A percentile compares a stretch with the other conserved stretches of the same genome.
These are phyloP conservation scores for Mythimna vitellina DNA, from an alignment of 2,888 invertebrate species.

Conservation along the genomic window DNA sequence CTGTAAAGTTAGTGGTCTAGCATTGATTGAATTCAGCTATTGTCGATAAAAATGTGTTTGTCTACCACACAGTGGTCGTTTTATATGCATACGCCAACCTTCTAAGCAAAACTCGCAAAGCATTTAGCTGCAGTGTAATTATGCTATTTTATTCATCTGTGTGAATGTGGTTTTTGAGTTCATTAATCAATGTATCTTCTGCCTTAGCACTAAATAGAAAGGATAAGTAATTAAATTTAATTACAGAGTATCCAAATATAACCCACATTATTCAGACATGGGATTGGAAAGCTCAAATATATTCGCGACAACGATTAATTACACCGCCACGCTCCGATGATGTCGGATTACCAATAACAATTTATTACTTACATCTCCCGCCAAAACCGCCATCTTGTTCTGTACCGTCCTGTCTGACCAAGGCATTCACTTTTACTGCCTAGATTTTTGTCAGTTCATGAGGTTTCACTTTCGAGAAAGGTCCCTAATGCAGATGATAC, in stretches of 20 bases:
- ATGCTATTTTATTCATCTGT: background rate
- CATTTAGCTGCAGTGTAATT: background rate
- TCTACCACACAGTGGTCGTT: background rate
- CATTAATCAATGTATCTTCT: slow-evolving; percentile 48
- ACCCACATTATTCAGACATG: slow-evolving; percentile 38
- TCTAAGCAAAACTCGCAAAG: background rate
- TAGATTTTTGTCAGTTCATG: slow-evolving; percentile 61
- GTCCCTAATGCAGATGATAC: slow-evolving; percentile 52
- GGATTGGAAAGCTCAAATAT: slow-evolving; percentile 61
- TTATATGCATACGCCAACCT: background rate
- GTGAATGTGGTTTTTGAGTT: background rate
- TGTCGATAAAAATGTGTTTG: no score
- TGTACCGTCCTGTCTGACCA: slow-evolving; percentile 54
- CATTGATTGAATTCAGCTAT: no score
- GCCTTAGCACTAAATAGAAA: slow-evolving; percentile 45
- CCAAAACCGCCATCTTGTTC: slow-evolving; percentile 61
- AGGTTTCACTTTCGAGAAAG: slow-evolving; percentile 63
- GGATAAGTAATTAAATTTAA: slow-evolving; percentile 46
- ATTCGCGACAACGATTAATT: slow-evolving; percentile 63
- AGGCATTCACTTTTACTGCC: slow-evolving; percentile 64
- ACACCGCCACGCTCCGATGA: slow-evolving; percentile 58
- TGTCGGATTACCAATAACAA: slow-evolving; percentile 62
- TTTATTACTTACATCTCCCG: slow-evolving; percentile 58
- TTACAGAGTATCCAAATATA: slow-evolving; percentile 45
- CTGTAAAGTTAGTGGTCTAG: no score